Conservation (phyloP, 1,140 invertebrate species). For the Drosophila bocki region DNA sequence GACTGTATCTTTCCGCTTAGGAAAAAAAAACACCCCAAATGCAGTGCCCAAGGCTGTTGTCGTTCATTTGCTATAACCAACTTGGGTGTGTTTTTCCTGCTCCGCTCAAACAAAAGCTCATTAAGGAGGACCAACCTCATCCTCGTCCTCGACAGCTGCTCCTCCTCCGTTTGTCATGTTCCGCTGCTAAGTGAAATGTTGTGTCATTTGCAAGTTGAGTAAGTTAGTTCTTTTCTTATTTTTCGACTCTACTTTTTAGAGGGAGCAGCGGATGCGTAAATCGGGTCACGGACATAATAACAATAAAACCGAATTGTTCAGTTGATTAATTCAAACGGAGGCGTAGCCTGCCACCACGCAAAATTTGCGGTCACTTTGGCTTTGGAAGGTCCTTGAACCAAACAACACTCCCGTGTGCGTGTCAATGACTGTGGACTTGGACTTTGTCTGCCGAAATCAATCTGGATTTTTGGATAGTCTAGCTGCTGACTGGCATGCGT, state of each 20-base stretch:
- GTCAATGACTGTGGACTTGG: conserved; percentile 51
- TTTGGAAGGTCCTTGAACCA: conserved; percentile 29
- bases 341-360: not conserved
- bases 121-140: conserved; percentile 50
- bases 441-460: conserved; percentile 55
- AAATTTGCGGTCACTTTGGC: conserved; percentile 21
- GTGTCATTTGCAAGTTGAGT: conserved; percentile 62
- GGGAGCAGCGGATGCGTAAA: conserved; percentile 37
- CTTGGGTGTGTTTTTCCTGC: conserved; percentile 19
- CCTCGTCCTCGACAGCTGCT: conserved; percentile 9
- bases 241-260: conserved; percentile 14
- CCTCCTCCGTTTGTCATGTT: conserved; percentile 46
- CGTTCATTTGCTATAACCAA: conserved; percentile 34
- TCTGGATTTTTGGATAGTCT: conserved; percentile 36
- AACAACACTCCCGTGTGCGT: conserved; percentile 34
- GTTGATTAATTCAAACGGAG: conserved; percentile 48
- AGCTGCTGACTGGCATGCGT: conserved; percentile 7
- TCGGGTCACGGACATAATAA: conserved; percentile 55
- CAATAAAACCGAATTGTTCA: conserved; percentile 43
- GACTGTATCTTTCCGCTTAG: conserved; percentile 16
- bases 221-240: conserved; percentile 24
- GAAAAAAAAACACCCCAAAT: conserved; percentile 29
- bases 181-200: conserved; percentile 56
- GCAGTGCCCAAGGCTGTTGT: conserved; percentile 29
- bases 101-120: conserved; percentile 38